Percentiles rank a stretch among this genome's conserved stretches.
Evolutionary conservation across 2,797 vertebrate genomes (phyloP).

Genomic region (Botia almorhae): DNA sequence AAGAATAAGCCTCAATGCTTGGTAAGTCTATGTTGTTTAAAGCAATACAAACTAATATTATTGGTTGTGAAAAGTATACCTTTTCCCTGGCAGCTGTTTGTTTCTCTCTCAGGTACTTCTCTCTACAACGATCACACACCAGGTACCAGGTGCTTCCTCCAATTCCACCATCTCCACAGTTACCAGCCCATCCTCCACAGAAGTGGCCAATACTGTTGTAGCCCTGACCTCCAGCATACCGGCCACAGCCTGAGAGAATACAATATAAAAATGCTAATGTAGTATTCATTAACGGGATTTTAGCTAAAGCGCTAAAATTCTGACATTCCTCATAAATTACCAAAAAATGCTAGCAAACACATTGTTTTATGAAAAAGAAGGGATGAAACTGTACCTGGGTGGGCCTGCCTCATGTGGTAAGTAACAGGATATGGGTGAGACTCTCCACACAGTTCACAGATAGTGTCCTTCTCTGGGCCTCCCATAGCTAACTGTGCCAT

Average conservation of each 20-base stretch:
- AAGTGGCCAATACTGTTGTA: constrained; percentile 99
- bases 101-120: constrained; percentile 97
- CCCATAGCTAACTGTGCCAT: constrained; percentile 98
- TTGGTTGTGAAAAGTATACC: constrained; percentile 71
- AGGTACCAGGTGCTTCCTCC: constrained; percentile 99
- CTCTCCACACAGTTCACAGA: constrained; percentile 97
- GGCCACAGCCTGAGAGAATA: constrained; percentile 87
- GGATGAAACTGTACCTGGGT: constrained; percentile 85
- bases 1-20: neutral
- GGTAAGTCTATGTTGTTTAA: neutral
- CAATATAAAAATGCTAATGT: constrained; percentile 10
- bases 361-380: neutral
- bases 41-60: neutral
- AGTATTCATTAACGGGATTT: too few relatives aligned
- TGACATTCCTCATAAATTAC: too few relatives aligned
- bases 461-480: constrained; percentile 97
- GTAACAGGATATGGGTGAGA: constrained; percentile 98
- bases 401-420: constrained; percentile 98
- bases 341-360: neutral
- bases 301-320: neutral
- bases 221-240: constrained; percentile 96
- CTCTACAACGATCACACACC: constrained; percentile 96
- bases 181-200: constrained; percentile 98
- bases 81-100: constrained; percentile 97
- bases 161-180: constrained; percentile 97